A percentile compares a stretch with the other conserved stretches of the same genome.
Conservation (phyloP, 1,140 invertebrate species). For the Tyrophagus putrescentiae region DNA sequence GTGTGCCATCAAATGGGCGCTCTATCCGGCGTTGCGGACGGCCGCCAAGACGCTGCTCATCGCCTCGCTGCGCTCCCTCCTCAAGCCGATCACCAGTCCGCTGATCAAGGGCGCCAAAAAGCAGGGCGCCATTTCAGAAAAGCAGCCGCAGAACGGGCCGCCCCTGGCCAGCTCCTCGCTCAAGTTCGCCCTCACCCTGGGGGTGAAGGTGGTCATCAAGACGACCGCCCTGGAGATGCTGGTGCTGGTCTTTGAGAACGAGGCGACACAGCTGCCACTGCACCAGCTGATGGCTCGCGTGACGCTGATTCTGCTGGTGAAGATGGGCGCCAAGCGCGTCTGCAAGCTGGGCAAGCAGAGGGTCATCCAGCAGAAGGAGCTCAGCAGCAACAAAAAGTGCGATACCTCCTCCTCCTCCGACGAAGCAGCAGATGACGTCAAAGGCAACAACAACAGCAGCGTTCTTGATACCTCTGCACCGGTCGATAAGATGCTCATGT, state of each 20-base stretch:
- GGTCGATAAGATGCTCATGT: slow-evolving; percentile 4
- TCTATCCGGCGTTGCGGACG: slow-evolving; percentile 8
- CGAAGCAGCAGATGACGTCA: not conserved
- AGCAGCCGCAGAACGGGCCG: not conserved
- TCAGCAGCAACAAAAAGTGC: not conserved
- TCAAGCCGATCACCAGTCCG: not conserved
- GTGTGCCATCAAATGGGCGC: not conserved
- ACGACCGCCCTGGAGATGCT: not conserved
- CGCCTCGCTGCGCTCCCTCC: not conserved
- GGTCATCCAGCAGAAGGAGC: too few species aligned
- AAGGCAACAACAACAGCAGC: not conserved
- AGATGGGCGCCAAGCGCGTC: slow-evolving; percentile 4
- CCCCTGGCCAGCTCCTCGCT: not conserved
- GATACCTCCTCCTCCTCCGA: not conserved
- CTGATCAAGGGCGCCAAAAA: not conserved
- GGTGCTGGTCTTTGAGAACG: slow-evolving; percentile 7
- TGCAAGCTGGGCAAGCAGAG: slow-evolving; percentile 1
- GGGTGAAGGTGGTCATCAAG: not conserved
- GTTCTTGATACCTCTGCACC: not conserved
- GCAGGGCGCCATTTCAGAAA: too few species aligned
- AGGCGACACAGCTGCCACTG: not conserved
- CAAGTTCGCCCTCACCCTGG: not conserved
- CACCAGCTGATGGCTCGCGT: not conserved
- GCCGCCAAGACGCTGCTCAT: slow-evolving; percentile 7
- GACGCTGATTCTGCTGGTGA: not conserved